phyloP scores from a whole-genome alignment of 2,113 vertebrate genomes.

The Cyanoliseus patagonus region DNA sequence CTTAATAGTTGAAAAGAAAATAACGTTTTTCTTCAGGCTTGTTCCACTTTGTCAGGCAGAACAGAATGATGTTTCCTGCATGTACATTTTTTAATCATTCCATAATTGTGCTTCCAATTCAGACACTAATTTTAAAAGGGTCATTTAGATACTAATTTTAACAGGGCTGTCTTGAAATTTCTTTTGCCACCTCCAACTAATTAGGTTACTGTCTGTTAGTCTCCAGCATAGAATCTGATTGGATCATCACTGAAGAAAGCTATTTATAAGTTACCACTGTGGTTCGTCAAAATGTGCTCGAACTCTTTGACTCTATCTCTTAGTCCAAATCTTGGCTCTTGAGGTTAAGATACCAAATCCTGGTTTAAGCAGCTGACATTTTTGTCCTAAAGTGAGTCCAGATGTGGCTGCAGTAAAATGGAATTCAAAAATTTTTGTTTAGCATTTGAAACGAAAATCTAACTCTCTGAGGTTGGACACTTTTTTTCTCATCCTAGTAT shows the following conservation, averaged over 20 bases:
- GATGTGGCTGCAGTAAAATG: not conserved
- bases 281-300: not conserved
- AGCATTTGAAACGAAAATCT: not conserved
- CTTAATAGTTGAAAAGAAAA: not conserved
- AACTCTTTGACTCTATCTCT: not conserved
- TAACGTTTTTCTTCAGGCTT: not conserved
- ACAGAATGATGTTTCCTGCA: not conserved
- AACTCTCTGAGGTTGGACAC: not conserved
- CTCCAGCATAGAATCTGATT: not conserved
- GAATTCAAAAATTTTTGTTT: not conserved
- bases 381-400: not conserved
- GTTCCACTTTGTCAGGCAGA: not conserved
- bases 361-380: not conserved
- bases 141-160: not conserved
- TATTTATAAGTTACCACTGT: not conserved
- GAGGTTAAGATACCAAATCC: not conserved
- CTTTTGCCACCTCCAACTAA: not conserved
- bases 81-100: not conserved
- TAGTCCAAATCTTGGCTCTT: not conserved
- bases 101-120: not conserved
- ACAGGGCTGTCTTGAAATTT: not conserved
- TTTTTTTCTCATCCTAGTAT: not conserved
- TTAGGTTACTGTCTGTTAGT: not conserved
- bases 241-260: not conserved
- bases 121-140: not conserved